Percentiles rank a stretch among this genome's conserved stretches.
These are phyloP conservation scores for Zoroaster sp. DNA, from an alignment of 53 echinoderm and acorn worm species.

Conservation along the genomic window DNA sequence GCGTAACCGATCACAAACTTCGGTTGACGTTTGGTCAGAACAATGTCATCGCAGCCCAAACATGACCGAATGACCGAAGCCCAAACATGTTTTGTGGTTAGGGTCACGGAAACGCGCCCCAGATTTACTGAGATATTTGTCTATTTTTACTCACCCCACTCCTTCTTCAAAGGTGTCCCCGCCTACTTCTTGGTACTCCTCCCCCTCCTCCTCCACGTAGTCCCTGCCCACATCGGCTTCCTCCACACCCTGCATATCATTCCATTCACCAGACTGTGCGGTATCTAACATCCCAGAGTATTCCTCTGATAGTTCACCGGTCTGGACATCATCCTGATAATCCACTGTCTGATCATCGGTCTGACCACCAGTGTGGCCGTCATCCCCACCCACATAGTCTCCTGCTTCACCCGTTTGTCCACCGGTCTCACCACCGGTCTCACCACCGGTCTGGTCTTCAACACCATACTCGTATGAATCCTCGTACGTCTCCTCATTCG, in stretches of 20 bases:
- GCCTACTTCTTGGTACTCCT: not conserved
- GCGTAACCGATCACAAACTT: no score
- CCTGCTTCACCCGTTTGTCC: not conserved
- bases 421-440: not conserved
- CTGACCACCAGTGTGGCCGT: not conserved
- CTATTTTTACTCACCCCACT: not conserved
- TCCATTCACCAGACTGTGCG: conserved; percentile 13
- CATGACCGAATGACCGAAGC: no score
- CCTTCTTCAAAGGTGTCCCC: conserved; percentile 7
- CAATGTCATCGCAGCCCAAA: no score
- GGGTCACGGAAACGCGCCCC: no score
- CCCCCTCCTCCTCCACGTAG: conserved; percentile 25
- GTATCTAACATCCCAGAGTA: conserved; percentile 25
- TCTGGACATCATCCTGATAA: not conserved
- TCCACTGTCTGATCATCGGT: not conserved
- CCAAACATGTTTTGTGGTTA: no score
- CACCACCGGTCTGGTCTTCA: not conserved
- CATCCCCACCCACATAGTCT: not conserved
- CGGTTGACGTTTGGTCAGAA: no score
- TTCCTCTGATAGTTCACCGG: not conserved
- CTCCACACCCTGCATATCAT: conserved; percentile 5
- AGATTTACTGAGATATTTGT: no score
- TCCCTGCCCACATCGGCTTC: not conserved
- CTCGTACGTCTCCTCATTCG: not conserved
- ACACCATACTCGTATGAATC: not conserved